Percentiles rank a stretch among this genome's conserved stretches.
Conservation (phyloP, 2,797 vertebrate species). For the Chrosomus eos region DNA sequence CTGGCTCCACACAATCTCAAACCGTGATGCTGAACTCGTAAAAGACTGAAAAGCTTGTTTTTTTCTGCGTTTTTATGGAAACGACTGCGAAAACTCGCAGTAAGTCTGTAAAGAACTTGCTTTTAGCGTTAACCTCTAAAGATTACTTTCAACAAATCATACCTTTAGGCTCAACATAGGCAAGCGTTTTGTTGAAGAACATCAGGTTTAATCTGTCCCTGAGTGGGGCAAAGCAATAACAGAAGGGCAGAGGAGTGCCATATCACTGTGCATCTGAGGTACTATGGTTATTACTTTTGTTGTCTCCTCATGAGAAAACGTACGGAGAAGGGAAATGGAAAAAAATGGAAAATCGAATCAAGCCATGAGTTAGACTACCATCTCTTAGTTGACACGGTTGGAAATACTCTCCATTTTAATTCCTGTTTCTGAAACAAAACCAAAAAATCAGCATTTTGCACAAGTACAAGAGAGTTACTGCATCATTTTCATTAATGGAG, state of each 20-base stretch:
- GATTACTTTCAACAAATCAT: background rate
- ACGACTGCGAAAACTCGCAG: background rate
- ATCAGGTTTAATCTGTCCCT: slow-evolving; percentile 25
- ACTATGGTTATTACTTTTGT: slow-evolving; percentile 23
- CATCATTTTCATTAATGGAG: slow-evolving; percentile 20
- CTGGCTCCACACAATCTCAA: background rate
- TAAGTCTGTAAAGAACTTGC: background rate
- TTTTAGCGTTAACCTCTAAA: background rate
- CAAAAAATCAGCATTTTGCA: background rate
- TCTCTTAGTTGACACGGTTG: background rate
- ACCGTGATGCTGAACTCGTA: background rate
- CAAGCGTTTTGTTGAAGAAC: background rate
- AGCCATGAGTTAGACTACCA: background rate
- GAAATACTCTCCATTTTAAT: slow-evolving; percentile 4
- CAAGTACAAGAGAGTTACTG: background rate
- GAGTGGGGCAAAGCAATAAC: slow-evolving; percentile 1
- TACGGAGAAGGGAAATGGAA: background rate
- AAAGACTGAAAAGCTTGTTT: background rate
- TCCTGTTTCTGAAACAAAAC: slow-evolving; percentile 2
- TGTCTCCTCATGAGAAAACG: background rate
- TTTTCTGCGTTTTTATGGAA: background rate
- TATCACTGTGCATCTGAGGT: background rate
- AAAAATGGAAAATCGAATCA: slow-evolving; percentile 1
- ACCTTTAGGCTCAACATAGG: background rate
- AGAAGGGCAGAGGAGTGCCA: background rate